Evolutionary conservation across 2,888 invertebrate species (phyloP), one percentile per base, ranked within the genome.

Genomic region (Byasa hedistus): DNA sequence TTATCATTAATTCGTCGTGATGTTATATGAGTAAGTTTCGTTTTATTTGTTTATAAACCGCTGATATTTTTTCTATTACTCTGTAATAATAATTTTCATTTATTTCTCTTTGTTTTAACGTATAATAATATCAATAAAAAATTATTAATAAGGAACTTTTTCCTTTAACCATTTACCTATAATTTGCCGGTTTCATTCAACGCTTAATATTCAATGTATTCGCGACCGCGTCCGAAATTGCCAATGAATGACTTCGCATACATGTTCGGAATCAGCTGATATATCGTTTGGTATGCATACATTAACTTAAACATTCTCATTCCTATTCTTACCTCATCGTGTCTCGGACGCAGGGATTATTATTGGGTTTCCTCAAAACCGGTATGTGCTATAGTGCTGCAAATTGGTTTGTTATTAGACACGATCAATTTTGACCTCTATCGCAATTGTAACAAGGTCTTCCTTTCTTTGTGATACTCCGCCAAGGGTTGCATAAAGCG

Each of bases 191-290:
- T 36, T 21, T 5, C 58, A 58, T 54, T 59, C 7, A 57, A 64
- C 51, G 36, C 52, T 24, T 21, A 21, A 22, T 12, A 22, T 22
- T 54, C 12, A 54, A 54, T 54, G 21, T 22, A 54, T 54, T 22
- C 22, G 56, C 57, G 57, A 22, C 19, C 39, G 51, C 36, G 4
- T 24, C 22, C 61, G 61, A 60, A 55, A 61, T 61, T 61, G 36
- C 21, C 67, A 67, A 74, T 76, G 73, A 76, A 76, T 75, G 73
- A 71, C 67, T 71, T 65, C 23, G 69, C 63, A 85, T 85, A 87
- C 86, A 75, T 73, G 85, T 88, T 83, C 79, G 70, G 69, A 76
- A 86, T 89, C 91, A 91, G 89, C 91, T 90, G 90, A 89, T 86
- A 76, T 1, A 23, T 73, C 74, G 76, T 73, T 68, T 67, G 82